Conservation (phyloP, 2,113 vertebrate genomes). For the Scomber colias region DNA sequence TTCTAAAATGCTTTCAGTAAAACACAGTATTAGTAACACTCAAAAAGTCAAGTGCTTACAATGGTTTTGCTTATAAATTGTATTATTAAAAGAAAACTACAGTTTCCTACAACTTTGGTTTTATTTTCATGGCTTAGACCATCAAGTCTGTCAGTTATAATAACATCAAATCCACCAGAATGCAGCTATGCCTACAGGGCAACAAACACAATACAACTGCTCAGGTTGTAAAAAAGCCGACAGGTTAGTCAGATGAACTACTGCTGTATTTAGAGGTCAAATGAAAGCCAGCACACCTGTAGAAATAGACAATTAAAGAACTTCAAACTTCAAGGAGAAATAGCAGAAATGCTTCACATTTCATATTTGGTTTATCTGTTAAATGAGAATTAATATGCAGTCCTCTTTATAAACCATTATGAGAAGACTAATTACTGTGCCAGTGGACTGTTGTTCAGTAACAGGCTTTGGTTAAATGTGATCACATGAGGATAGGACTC, state of each 20-base stretch:
- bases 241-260: too few species aligned
- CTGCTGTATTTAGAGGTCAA: too few species aligned
- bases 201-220: too few species aligned
- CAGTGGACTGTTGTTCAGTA: neutral
- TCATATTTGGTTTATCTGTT: neutral
- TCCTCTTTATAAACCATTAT: neutral
- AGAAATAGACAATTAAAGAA: neutral
- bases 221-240: too few species aligned
- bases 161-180: too few species aligned
- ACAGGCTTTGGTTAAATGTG: neutral
- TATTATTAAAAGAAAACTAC: too few species aligned
- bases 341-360: neutral
- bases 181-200: too few species aligned
- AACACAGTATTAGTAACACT: neutral
- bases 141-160: too few species aligned
- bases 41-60: neutral
- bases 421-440: neutral
- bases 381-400: neutral
- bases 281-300: too few species aligned
- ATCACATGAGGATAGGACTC: constrained; percentile 36
- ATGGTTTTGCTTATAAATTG: neutral
- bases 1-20: neutral
- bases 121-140: too few species aligned
- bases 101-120: too few species aligned
- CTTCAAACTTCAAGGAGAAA: neutral